Evolutionary conservation across 2,888 invertebrate genomes (phyloP), one percentile per base, ranked within the genome.

Genomic region (Slavum lentiscoides): DNA sequence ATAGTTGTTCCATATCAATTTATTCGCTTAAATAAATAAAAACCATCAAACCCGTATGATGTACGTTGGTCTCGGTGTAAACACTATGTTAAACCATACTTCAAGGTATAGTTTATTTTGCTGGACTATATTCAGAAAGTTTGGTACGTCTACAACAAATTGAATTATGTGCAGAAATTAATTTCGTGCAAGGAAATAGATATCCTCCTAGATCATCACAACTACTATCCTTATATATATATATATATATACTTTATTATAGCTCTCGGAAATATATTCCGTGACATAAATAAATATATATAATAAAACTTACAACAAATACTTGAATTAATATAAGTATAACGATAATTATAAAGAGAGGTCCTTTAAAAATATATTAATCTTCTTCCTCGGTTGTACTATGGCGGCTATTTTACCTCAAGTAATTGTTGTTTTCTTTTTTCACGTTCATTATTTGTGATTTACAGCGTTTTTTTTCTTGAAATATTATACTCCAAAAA

Each of bases 321-420:
- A 73, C 43, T 61, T 19, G 73, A 73, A 73, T 55, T 19, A 55
- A 9, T 9, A 43, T 19, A 30, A 74, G 62, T 53, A 49, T 13
- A 53, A 19, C n/a, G 30, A 62, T 62, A 49, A 58, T 62, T 62
- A 74, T 49, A 30, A 49, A 53, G 23, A 49, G 5, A 19, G 49
- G 30, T 74, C 49, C 13, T 62, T 73, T 73, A 62, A 62, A 73
- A 49, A 74, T 53, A 62, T 62, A 74, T 74, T 30, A 62, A 74
- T 74, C n/a, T 74, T 62, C n/a, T 15, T 49, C 21, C 49, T 43
- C 8, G 23, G 61, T 59, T 61, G 61, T 73, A 19, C 73, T 23
- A 4, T 43, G 23, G 61, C 43, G 73, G 59, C 43, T 61, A 23
- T 73, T 73, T 49, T 11, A 61, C 73, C 19, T 43, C 43, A 61